These are phyloP conservation scores for Forbesichthys papilliferus DNA, from an alignment of 2,113 vertebrate species.

Conservation along the genomic window DNA sequence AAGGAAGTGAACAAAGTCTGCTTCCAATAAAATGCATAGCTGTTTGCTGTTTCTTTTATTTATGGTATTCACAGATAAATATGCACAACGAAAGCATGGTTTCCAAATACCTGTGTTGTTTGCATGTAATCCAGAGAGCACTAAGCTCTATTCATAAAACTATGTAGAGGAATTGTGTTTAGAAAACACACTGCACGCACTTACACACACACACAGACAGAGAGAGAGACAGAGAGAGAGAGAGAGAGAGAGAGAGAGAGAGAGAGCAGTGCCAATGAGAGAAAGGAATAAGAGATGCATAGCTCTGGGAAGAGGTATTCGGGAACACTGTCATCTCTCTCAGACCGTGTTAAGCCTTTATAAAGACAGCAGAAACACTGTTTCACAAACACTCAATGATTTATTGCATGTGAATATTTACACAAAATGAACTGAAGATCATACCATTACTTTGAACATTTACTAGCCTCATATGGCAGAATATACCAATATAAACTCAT, in stretches of 20 bases:
- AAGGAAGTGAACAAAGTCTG: too few species aligned
- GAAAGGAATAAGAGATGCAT: too few species aligned
- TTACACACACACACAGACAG: background rate
- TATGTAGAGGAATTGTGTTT: background rate
- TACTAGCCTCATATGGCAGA: background rate
- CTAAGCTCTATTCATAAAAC: too few species aligned
- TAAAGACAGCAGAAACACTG: background rate
- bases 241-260: background rate
- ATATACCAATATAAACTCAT: background rate
- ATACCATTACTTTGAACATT: background rate
- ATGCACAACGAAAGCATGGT: too few species aligned
- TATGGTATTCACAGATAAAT: too few species aligned
- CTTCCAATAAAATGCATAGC: too few species aligned
- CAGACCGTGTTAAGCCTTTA: background rate
- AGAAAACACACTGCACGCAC: background rate
- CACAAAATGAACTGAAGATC: background rate
- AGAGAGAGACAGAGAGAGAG: constrained; percentile 4
- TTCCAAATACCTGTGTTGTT: too few species aligned
- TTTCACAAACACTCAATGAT: background rate
- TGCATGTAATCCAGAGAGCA: background rate
- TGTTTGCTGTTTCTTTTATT: too few species aligned
- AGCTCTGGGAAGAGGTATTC: too few species aligned
- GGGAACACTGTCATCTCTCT: too few species aligned
- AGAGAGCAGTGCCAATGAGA: background rate
- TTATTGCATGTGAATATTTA: too few species aligned